phyloP scores from a whole-genome alignment of 2,797 vertebrate genomes.

The Coregonus suidteri region DNA sequence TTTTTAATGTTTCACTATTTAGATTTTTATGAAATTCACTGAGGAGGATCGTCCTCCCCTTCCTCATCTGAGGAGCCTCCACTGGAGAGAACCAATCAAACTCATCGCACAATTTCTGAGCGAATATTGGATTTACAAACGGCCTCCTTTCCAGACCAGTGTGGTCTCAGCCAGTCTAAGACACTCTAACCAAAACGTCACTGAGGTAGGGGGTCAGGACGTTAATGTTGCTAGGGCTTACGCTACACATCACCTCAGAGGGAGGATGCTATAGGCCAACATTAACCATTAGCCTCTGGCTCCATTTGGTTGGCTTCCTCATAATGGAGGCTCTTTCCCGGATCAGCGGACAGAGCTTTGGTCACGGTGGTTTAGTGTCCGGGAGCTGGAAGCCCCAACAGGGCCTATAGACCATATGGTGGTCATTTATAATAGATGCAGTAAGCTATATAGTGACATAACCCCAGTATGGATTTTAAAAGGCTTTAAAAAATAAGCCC shows the following conservation, averaged over 20 bases:
- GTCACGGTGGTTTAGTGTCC: neutral
- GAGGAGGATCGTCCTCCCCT: no score
- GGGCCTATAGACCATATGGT: conserved; percentile 47
- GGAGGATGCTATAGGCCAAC: neutral
- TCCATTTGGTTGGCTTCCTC: neutral
- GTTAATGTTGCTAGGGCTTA: neutral
- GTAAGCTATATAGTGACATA: conserved; percentile 23
- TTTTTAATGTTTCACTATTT: no score
- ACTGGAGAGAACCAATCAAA: no score
- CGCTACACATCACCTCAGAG: neutral
- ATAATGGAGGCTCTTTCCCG: neutral
- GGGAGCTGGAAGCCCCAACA: neutral
- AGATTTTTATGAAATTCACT: no score
- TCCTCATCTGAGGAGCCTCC: no score
- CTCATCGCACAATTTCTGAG: no score
- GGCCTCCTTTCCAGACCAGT: no score
- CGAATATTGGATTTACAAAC: no score
- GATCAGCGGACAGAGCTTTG: neutral
- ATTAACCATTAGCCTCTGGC: conserved; percentile 7
- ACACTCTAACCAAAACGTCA: no score
- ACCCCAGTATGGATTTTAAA: conserved; percentile 56
- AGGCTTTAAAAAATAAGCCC: conserved; percentile 56
- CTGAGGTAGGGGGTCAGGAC: neutral
- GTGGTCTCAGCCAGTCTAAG: no score
- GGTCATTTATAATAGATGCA: conserved; percentile 69